Conservation (phyloP, 2,797 vertebrate genomes). For the Centroberyx gerrardi region DNA sequence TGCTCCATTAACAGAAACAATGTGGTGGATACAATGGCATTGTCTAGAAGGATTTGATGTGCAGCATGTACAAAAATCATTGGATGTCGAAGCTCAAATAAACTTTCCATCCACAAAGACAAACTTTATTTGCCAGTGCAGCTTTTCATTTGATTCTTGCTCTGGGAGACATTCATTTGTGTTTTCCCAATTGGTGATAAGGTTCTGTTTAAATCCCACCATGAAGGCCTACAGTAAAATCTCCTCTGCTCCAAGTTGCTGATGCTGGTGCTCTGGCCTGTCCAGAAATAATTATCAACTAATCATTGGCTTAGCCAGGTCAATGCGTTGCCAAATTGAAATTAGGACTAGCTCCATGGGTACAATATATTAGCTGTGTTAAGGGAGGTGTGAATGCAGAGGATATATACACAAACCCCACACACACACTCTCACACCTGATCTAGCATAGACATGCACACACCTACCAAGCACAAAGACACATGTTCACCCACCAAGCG, state of each 20-base stretch:
- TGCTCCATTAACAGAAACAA: constrained; percentile 18
- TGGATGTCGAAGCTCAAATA: constrained; percentile 2
- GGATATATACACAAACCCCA: neutral
- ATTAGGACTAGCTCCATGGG: constrained; percentile 40
- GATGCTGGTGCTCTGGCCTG: constrained; percentile 38
- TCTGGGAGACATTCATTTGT: constrained; percentile 15
- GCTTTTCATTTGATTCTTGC: constrained; percentile 10
- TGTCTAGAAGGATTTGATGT: constrained; percentile 1
- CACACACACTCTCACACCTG: neutral
- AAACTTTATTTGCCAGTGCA: neutral
- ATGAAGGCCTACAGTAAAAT: constrained; percentile 32
- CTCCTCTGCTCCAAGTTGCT: constrained; percentile 26
- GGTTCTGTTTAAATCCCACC: constrained; percentile 30
- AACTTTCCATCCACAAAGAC: neutral
- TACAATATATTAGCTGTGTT: constrained; percentile 35
- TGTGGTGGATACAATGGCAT: neutral
- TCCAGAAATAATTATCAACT: constrained; percentile 55
- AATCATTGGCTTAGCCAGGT: constrained; percentile 44
- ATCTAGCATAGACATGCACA: too few relatives aligned
- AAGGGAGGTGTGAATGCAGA: constrained; percentile 33
- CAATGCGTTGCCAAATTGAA: constrained; percentile 50
- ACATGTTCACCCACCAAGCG: neutral
- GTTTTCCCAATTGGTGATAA: constrained; percentile 25
- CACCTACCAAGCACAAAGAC: neutral
- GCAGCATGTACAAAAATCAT: neutral